Evolutionary conservation across 2,888 invertebrate genomes (phyloP), one percentile per base, ranked within the genome.

Genomic region (Marronus borbonicus): DNA sequence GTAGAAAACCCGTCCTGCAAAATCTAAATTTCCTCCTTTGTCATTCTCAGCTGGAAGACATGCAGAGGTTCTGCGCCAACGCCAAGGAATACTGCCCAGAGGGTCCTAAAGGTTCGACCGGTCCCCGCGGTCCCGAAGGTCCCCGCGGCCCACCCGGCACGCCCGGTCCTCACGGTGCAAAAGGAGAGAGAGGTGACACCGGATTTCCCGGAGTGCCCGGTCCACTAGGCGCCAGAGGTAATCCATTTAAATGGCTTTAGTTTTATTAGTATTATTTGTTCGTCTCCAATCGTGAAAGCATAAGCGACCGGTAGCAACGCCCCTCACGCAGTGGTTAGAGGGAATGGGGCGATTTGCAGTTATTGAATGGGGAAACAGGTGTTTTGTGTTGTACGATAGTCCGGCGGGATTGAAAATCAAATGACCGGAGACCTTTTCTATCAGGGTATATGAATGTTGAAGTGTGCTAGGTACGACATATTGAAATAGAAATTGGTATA

Each of bases 21-120:
- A 74, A 14, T 28, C 49, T 74, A 49, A 74, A 74, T 60, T 44
- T 20, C 14, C n/a, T 44, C 17, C 24, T 39, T 74, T 74, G 7
- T 60, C 44, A 82, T 78, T 91, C 90, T 20, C 89, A 96, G 96
- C 92, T 95, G 85, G 93, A 94, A 85, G 94, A 95, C 1, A 93
- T 97, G 74, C 94, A 96, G 86, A 95, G 94, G 0, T 95, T 96
- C 85, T 97, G 97, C 86, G 93, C 93, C 83, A 94, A 95, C 8
- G 94, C 96, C 0, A 94, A 94, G 84, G 94, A 95, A 0, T 91
- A 81, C 85, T 97, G 96, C 78, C 85, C 85, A 10, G 84, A 86
- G 14, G 95, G 95, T 2, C 92, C 92, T 0, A 92, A 93, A 78
- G 96, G 96, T 44, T 60, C 58, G 44, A 24, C 36, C 85, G 96